A percentile compares a stretch with the other conserved stretches of the same genome.
Conservation (phyloP, 2,113 vertebrate species). For the Hirundichthys speculiger region DNA sequence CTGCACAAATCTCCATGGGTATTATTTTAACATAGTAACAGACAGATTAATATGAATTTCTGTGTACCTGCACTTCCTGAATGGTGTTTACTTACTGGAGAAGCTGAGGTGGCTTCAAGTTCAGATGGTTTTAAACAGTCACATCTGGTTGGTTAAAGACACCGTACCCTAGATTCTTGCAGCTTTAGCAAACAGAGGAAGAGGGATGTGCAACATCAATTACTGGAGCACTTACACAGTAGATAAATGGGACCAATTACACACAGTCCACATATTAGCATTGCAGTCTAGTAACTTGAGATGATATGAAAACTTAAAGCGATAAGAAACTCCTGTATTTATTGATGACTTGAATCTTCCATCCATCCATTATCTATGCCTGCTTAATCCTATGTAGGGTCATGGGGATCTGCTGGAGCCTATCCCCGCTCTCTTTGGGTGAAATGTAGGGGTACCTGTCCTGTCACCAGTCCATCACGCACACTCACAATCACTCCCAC, state of each 20-base stretch:
- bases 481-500: too few species aligned
- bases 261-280: slow-evolving; percentile 12
- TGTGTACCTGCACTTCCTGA: slow-evolving; percentile 31
- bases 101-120: slow-evolving; percentile 3
- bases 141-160: slow-evolving; percentile 50
- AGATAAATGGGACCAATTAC: slow-evolving; percentile 33
- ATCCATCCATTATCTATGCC: too few species aligned
- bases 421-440: too few species aligned
- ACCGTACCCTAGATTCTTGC: slow-evolving; percentile 2
- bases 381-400: too few species aligned
- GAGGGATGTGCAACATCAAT: slow-evolving; percentile 32
- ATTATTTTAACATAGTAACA: slow-evolving; percentile 17
- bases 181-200: slow-evolving; percentile 18
- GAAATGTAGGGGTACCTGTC: too few species aligned
- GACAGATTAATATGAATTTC: slow-evolving; percentile 3
- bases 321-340: slow-evolving; percentile 1
- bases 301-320: neutral
- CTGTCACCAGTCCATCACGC: too few species aligned
- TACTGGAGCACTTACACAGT: slow-evolving; percentile 31
- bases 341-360: neutral
- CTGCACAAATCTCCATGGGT: slow-evolving; percentile 7
- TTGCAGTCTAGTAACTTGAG: neutral
- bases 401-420: too few species aligned
- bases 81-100: slow-evolving; percentile 20
- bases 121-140: slow-evolving; percentile 45